Percentiles rank a stretch among this genome's conserved stretches.
Evolutionary conservation across 1,140 invertebrate genomes (phyloP).

Genomic region (Chrysopa pallens): DNA sequence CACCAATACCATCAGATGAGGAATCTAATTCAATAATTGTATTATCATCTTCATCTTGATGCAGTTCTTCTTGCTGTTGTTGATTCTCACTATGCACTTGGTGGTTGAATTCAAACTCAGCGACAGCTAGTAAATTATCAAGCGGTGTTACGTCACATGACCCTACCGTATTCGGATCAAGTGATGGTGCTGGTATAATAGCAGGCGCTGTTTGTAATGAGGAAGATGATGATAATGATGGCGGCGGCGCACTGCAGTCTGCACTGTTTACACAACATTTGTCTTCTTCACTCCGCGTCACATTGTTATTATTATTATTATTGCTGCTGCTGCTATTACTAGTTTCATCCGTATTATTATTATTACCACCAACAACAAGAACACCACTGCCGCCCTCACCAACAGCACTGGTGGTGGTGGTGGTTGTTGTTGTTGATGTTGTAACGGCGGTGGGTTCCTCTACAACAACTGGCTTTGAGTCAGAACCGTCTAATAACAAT

Average conservation of each 20-base stretch:
- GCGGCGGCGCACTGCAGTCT: conserved; percentile 8
- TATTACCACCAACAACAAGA: conserved; percentile 4
- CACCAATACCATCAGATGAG: not conserved
- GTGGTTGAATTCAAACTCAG: conserved; percentile 32
- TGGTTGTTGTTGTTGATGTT: conserved; percentile 17
- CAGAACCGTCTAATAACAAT: too few relatives aligned
- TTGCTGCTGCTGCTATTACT: conserved; percentile 1
- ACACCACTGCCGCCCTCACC: conserved; percentile 15
- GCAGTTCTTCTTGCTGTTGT: conserved; percentile 2
- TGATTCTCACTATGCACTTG: conserved; percentile 19
- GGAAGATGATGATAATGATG: not conserved
- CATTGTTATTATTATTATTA: too few relatives aligned
- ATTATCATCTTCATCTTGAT: not conserved
- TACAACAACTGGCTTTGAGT: too few relatives aligned
- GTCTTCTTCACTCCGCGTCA: not conserved
- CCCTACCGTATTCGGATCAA: conserved; percentile 16
- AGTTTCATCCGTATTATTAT: not conserved
- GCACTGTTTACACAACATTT: conserved; percentile 15
- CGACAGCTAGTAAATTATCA: conserved; percentile 35
- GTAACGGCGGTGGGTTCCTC: not conserved
- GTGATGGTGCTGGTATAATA: conserved; percentile 3
- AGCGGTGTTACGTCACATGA: conserved; percentile 24
- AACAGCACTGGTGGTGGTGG: conserved; percentile 23
- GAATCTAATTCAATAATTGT: not conserved
- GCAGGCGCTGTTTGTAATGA: conserved; percentile 8